These are phyloP conservation scores for Palythoa caribaeorum DNA, from an alignment of 92 coral and sea anemone species.

Conservation along the genomic window DNA sequence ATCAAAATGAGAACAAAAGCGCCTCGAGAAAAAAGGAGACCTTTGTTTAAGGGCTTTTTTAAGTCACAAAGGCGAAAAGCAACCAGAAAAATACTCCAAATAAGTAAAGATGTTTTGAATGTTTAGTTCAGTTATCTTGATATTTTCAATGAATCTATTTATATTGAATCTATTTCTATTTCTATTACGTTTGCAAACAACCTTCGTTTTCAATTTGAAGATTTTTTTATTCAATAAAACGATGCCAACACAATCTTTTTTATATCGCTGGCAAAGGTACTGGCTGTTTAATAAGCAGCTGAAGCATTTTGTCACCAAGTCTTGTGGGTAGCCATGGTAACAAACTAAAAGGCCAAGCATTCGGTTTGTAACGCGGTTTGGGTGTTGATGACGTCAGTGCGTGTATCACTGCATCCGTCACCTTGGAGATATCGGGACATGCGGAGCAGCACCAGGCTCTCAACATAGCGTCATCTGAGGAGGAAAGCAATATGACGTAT, in stretches of 20 bases:
- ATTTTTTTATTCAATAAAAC: too few species aligned
- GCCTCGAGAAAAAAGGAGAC: too few species aligned
- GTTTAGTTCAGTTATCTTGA: too few species aligned
- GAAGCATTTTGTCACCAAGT: slow-evolving; percentile 46
- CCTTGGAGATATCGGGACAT: slow-evolving; percentile 45
- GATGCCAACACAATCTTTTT: not conserved
- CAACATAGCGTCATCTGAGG: slow-evolving; percentile 49
- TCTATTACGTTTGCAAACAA: too few species aligned
- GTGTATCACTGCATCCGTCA: slow-evolving; percentile 49
- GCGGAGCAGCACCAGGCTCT: slow-evolving; percentile 40
- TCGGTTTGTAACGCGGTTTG: slow-evolving; percentile 54
- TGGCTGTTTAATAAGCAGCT: slow-evolving; percentile 20
- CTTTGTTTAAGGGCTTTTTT: too few species aligned
- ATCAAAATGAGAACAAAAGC: too few species aligned
- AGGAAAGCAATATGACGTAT: not conserved
- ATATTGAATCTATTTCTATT: too few species aligned
- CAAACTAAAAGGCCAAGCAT: slow-evolving; percentile 49
- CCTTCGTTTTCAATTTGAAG: too few species aligned
- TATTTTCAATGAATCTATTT: too few species aligned
- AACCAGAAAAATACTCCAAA: too few species aligned
- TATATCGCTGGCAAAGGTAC: not conserved
- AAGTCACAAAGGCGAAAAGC: too few species aligned
- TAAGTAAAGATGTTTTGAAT: too few species aligned
- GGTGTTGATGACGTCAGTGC: slow-evolving; percentile 56
- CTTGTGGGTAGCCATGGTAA: slow-evolving; percentile 55